Evolutionary conservation across 2,113 vertebrate species (phyloP).

Genomic region (Toxostoma redivivum): DNA sequence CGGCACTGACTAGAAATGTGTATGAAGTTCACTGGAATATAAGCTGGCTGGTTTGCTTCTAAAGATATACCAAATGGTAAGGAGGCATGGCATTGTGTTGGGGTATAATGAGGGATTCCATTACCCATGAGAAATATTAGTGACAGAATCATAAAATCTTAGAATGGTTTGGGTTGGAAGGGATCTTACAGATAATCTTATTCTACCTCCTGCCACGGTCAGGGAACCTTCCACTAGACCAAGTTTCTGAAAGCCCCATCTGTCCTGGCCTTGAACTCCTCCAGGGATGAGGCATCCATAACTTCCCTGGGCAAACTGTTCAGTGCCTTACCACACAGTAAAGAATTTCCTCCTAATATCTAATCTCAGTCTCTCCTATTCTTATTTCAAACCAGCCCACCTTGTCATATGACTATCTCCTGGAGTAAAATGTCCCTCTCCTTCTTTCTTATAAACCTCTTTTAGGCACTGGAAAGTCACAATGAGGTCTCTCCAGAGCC

Average conservation of each 20-base stretch:
- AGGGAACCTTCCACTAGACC: neutral
- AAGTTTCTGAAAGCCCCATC: neutral
- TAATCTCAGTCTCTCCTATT: neutral
- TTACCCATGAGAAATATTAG: neutral
- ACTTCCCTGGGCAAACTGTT: neutral
- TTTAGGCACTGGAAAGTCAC: neutral
- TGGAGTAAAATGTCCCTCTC: neutral
- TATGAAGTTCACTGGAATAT: neutral
- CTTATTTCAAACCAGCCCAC: neutral
- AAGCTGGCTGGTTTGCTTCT: neutral
- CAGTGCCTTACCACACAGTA: neutral
- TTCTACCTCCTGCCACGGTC: neutral
- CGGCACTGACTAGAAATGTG: neutral
- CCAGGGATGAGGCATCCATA: neutral
- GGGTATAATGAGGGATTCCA: neutral
- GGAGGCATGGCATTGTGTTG: neutral
- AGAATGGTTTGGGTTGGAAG: neutral
- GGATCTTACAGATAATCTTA: neutral
- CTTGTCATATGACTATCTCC: rapidly evolving
- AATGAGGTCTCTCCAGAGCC: neutral
- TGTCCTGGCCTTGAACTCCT: neutral
- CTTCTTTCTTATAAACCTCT: neutral
- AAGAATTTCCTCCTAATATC: neutral
- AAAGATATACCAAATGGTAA: neutral
- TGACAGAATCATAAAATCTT: neutral